Base-by-base conservation (phyloP, 2,113 vertebrate genomes). In the Melanocharis versteri region DNA sequence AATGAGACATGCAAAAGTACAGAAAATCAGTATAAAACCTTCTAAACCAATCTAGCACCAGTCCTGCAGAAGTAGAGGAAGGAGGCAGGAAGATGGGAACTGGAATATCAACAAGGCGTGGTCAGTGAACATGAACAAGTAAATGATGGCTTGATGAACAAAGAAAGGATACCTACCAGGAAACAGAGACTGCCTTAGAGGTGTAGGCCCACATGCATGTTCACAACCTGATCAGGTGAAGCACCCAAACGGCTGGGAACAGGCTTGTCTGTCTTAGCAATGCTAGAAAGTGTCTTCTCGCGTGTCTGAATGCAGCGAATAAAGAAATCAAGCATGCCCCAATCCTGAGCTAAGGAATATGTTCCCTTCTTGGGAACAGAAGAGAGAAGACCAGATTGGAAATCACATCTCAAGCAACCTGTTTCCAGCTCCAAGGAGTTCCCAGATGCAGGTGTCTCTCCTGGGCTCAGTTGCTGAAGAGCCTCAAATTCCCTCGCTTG, bases 181-280 rank as follows among this genome's bases (percentile, higher is more conserved):
- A 83, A 5, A 40, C 0, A 85, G 21, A 78, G 42, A 66, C 10
- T 50, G 48, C 28, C 50, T 58, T 37, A n/a, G 40, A 79, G 35
- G 10, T 33, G 23, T 40, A 79, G 57, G 8, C 17, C 51, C 39
- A 40, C 0, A 0, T 37, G 15, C 37, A 53, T 1, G 2, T 42
- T 89, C 53, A 58, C 16, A 53, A 31, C 9, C 23, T 56, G 40
- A 83, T 10, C 19, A 56, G 62, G 28, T 3, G 37, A 54, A 92
- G 66, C 24, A 62, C 15, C 27, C 33, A 42, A 54, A 69, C 0
- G 5, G 9, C 3, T 54, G 39, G 13, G 16, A 81, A 69, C 31
- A 58, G 27, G 22, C 6, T 50, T 72, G 33, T 33, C 68, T 73
- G 50, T 21, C n/a, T 56, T 9, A 54, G 45, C n/a, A 56, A 27